Evolutionary conservation across 2,888 invertebrate genomes (phyloP).

Genomic region (Monopis laevigella): DNA sequence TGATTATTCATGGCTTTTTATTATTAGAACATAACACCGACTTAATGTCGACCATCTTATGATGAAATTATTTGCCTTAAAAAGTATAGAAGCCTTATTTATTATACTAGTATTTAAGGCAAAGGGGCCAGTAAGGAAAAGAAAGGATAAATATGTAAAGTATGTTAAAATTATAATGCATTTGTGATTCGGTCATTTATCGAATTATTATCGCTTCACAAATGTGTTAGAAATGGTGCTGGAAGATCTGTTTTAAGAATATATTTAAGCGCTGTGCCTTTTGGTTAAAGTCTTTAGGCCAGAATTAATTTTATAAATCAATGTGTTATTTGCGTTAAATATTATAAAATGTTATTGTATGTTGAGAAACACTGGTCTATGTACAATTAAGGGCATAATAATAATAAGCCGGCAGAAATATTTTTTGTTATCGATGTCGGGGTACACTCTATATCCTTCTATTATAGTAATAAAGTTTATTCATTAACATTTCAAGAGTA

Average conservation of each 20-base stretch:
- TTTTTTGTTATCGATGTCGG: neutral
- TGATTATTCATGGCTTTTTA: neutral
- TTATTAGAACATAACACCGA: neutral
- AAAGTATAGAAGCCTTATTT: constrained; percentile 4
- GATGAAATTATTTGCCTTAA: constrained; percentile 3
- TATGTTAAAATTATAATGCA: neutral
- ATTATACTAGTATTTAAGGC: constrained; percentile 6
- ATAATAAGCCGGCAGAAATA: constrained; percentile 48
- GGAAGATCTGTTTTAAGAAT: constrained; percentile 46
- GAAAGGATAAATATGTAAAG: neutral
- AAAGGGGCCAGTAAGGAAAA: constrained; percentile 6
- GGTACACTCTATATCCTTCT: constrained; percentile 55
- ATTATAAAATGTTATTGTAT: too few species aligned
- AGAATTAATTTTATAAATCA: neutral
- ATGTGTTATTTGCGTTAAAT: too few species aligned
- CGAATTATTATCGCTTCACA: neutral
- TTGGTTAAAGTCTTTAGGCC: too few species aligned
- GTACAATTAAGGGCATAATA: constrained; percentile 44
- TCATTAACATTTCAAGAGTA: constrained; percentile 38
- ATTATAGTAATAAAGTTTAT: constrained; percentile 66
- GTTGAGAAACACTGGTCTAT: constrained; percentile 63
- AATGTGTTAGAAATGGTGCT: constrained; percentile 41
- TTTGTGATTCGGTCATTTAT: neutral
- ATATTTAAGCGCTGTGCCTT: neutral
- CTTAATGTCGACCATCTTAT: constrained; percentile 5